phyloP scores from a whole-genome alignment of 2,797 vertebrate genomes.

The Austrolebias charrua region DNA sequence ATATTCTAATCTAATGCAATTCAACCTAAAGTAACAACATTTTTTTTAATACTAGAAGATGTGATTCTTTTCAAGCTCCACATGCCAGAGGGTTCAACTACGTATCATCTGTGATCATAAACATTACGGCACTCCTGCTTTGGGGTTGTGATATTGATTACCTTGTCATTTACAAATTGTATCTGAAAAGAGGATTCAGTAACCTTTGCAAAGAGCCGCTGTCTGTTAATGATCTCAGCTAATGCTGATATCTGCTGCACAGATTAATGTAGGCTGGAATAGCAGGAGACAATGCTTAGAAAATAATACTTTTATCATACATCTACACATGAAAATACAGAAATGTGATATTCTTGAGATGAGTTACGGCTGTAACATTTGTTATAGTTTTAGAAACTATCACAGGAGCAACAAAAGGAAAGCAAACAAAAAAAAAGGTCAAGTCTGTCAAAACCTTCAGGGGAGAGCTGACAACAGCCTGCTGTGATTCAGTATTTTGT shows the following conservation, averaged over 20 bases:
- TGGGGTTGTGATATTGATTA: constrained; percentile 54
- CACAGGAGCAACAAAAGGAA: constrained; percentile 3
- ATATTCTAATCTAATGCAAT: constrained; percentile 16
- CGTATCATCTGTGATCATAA: constrained; percentile 47
- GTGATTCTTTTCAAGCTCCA: constrained; percentile 22
- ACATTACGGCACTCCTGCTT: constrained; percentile 25
- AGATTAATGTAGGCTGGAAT: constrained; percentile 10
- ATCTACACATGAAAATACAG: not conserved
- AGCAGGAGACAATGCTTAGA: not conserved
- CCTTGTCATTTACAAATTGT: constrained; percentile 50
- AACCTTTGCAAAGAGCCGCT: constrained; percentile 33
- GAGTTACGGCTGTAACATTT: constrained; percentile 8
- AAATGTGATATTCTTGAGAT: not conserved
- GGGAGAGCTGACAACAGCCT: constrained; percentile 33
- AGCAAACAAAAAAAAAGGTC: constrained; percentile 49
- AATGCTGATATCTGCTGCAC: constrained; percentile 30
- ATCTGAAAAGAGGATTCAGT: constrained; percentile 33
- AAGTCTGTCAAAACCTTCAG: constrained; percentile 43
- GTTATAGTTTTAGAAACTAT: constrained; percentile 16
- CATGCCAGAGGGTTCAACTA: constrained; percentile 22
- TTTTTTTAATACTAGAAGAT: constrained; percentile 19
- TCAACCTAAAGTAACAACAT: constrained; percentile 4
- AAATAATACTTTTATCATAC: not conserved
- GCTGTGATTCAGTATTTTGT: constrained; percentile 12
- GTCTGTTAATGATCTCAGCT: constrained; percentile 44